Conservation (phyloP, 2,113 vertebrate genomes). For the Lampris incognitus region DNA sequence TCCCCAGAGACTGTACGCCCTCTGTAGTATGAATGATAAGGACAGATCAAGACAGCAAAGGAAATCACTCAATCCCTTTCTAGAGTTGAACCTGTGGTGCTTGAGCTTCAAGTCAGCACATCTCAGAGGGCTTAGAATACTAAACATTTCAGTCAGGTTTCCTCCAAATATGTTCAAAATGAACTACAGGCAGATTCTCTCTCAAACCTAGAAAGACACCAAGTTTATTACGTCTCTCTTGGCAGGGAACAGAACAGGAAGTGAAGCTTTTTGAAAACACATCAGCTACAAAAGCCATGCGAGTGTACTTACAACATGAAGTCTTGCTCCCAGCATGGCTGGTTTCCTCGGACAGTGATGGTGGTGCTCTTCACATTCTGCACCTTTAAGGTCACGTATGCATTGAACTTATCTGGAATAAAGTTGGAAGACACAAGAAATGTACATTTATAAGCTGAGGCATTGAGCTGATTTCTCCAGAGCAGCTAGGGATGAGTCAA, state of each 20-base stretch:
- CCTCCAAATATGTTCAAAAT: too few species aligned
- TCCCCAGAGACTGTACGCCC: conserved; percentile 3
- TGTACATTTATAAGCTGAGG: neutral
- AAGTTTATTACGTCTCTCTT: too few species aligned
- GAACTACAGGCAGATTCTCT: too few species aligned
- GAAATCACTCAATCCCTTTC: neutral
- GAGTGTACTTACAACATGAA: conserved; percentile 97
- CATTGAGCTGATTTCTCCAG: neutral
- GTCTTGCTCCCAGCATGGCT: conserved; percentile 96
- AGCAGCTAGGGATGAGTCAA: too few species aligned
- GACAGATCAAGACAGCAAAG: neutral
- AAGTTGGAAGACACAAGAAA: conserved; percentile 1
- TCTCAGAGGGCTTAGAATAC: too few species aligned
- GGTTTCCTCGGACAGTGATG: conserved; percentile 89
- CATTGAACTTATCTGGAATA: conserved; percentile 93
- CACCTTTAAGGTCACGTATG: conserved; percentile 94
- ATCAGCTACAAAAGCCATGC: neutral
- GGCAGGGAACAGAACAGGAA: too few species aligned
- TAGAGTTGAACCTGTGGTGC: too few species aligned
- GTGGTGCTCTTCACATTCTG: conserved; percentile 98
- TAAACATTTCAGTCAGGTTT: too few species aligned
- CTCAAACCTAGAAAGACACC: too few species aligned
- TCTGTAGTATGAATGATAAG: conserved; percentile 7
- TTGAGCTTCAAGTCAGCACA: too few species aligned
- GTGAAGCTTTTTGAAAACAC: too few species aligned